Evolutionary conservation across 2,888 invertebrate genomes (phyloP).

Genomic region (Slavum lentiscoides): DNA sequence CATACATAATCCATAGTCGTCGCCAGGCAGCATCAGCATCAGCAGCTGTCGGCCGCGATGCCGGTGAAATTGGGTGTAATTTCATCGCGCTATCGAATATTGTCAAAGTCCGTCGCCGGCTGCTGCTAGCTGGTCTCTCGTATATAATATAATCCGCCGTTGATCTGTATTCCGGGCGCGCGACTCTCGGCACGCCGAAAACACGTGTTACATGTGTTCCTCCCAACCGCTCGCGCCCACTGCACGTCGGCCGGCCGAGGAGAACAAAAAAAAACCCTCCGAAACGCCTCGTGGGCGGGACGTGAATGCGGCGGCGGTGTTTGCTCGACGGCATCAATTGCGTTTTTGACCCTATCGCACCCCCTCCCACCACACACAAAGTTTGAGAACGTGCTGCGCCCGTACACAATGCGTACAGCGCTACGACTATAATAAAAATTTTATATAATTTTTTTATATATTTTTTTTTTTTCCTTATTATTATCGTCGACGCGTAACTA

Average conservation of each 20-base stretch:
- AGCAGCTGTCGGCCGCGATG: background rate
- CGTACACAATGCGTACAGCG: background rate
- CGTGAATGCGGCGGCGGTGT: background rate
- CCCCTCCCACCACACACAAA: too few relatives aligned
- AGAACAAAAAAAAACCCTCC: too few relatives aligned
- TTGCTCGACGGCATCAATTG: background rate
- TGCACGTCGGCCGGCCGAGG: too few relatives aligned
- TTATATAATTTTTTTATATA: too few relatives aligned
- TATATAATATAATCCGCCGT: background rate
- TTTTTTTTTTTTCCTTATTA: too few relatives aligned
- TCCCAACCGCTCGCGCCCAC: too few relatives aligned
- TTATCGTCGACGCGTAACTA: too few relatives aligned
- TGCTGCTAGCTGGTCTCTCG: background rate
- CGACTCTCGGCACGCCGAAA: background rate
- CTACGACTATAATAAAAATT: background rate
- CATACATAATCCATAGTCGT: too few relatives aligned
- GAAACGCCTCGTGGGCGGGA: too few relatives aligned
- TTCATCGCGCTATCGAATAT: slow-evolving; percentile 21
- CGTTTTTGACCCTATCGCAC: background rate
- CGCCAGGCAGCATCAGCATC: too few relatives aligned
- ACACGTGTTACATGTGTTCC: background rate
- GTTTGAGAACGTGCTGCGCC: background rate
- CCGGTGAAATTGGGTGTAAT: slow-evolving; percentile 10
- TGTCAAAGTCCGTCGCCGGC: slow-evolving; percentile 13
- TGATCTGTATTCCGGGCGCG: slow-evolving; percentile 16